Percentiles rank a stretch among this genome's conserved stretches.
Conservation (phyloP, 2,797 vertebrate species). For the Melanotaenia parkinsoni region DNA sequence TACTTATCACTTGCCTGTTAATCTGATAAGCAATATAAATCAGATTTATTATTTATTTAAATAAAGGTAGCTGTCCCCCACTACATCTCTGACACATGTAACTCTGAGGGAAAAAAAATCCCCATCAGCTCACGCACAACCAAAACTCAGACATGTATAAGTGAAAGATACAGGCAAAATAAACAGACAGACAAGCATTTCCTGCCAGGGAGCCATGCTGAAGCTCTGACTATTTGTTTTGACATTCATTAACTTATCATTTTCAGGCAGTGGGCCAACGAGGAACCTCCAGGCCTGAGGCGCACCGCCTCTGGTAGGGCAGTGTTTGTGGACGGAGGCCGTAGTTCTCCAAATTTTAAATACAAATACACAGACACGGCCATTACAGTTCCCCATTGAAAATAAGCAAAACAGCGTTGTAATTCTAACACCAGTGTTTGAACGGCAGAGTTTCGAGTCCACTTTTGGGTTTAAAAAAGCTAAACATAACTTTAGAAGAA, state of each 20-base stretch:
- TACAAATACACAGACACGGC: constrained; percentile 57
- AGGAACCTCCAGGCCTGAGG: constrained; percentile 47
- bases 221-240: constrained; percentile 73
- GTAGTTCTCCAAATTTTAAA: constrained; percentile 32
- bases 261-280: constrained; percentile 54
- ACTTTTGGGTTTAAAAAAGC: constrained; percentile 18
- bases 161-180: constrained; percentile 61
- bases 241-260: constrained; percentile 74
- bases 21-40: background rate
- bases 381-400: constrained; percentile 18
- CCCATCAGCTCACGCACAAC: constrained; percentile 47
- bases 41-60: background rate
- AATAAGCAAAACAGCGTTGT: constrained; percentile 55
- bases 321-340: constrained; percentile 43
- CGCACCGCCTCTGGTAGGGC: constrained; percentile 28
- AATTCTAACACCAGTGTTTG: constrained; percentile 69
- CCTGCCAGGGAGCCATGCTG: constrained; percentile 68
- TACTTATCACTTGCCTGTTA: constrained; percentile 3
- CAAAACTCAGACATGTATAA: constrained; percentile 66
- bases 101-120: constrained; percentile 24
- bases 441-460: constrained; percentile 16
- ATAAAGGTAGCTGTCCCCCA: constrained; percentile 11
- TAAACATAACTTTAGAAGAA: constrained; percentile 10
- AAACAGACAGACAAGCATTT: constrained; percentile 68
- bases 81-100: constrained; percentile 43